These are phyloP conservation scores for Actenoides lindsayi DNA, from an alignment of 2,113 vertebrate genomes.

Conservation along the genomic window DNA sequence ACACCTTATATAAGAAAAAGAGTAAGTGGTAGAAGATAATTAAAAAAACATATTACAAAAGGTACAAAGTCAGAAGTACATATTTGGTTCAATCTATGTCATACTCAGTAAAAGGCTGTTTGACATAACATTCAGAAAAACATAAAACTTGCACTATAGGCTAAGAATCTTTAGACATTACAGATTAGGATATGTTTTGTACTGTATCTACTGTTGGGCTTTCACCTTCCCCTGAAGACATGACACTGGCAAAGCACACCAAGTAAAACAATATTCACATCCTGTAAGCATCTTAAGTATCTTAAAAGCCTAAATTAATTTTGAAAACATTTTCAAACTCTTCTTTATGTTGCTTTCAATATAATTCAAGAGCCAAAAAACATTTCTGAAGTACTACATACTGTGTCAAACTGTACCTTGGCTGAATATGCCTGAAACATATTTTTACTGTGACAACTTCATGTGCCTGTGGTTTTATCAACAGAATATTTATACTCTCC, in stretches of 20 bases:
- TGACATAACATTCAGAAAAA: not conserved
- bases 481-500: not conserved
- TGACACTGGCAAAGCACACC: not conserved
- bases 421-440: not conserved
- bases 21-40: not conserved
- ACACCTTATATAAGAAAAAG: not conserved
- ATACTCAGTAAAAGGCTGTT: not conserved
- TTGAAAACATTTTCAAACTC: not conserved
- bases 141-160: not conserved
- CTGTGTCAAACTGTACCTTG: not conserved
- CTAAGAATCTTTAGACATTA: not conserved
- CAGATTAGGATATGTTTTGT: not conserved
- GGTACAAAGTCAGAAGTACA: not conserved
- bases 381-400: not conserved
- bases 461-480: not conserved
- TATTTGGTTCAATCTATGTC: not conserved
- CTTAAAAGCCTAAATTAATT: not conserved
- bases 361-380: not conserved
- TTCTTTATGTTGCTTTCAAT: not conserved
- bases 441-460: not conserved
- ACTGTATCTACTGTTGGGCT: not conserved
- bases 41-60: not conserved
- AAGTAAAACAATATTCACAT: not conserved
- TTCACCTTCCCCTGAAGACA: not conserved
- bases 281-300: not conserved